Evolutionary conservation across 2,113 vertebrate species (phyloP).

Genomic region (Elephas maximus): DNA sequence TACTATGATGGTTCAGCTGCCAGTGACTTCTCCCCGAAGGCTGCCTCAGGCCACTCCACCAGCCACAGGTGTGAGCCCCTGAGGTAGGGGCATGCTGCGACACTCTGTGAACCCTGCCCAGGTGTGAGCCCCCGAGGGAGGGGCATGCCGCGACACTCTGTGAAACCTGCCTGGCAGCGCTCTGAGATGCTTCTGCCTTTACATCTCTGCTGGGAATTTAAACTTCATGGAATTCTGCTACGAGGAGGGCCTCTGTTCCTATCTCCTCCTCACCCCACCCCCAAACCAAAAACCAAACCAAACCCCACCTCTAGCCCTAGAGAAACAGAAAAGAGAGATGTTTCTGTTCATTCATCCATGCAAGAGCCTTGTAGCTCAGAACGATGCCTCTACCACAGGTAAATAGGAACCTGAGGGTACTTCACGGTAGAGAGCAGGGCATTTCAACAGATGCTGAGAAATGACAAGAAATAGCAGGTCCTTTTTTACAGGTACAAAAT

Average conservation of each 20-base stretch:
- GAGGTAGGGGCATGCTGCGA: background rate
- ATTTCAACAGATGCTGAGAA: slow-evolving; percentile 24
- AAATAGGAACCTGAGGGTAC: background rate
- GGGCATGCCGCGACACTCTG: no score
- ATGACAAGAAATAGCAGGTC: background rate
- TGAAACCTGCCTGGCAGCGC: no score
- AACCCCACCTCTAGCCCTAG: background rate
- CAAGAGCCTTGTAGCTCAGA: background rate
- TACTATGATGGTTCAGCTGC: background rate
- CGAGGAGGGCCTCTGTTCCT: background rate
- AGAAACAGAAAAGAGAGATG: background rate
- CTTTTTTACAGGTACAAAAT: background rate
- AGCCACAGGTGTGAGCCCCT: background rate
- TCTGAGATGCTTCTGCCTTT: background rate
- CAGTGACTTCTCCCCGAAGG: background rate
- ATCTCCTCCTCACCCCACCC: background rate
- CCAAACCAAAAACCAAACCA: no score
- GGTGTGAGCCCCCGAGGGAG: background rate
- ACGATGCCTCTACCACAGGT: background rate
- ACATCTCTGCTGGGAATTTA: slow-evolving; percentile 4
- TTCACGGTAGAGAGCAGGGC: background rate
- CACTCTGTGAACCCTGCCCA: no score
- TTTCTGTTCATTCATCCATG: background rate
- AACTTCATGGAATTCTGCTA: background rate
- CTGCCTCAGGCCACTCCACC: background rate